A percentile compares a stretch with the other conserved stretches of the same genome.
phyloP scores from a whole-genome alignment of 2,888 invertebrate species.

The Therioaphis trifolii region DNA sequence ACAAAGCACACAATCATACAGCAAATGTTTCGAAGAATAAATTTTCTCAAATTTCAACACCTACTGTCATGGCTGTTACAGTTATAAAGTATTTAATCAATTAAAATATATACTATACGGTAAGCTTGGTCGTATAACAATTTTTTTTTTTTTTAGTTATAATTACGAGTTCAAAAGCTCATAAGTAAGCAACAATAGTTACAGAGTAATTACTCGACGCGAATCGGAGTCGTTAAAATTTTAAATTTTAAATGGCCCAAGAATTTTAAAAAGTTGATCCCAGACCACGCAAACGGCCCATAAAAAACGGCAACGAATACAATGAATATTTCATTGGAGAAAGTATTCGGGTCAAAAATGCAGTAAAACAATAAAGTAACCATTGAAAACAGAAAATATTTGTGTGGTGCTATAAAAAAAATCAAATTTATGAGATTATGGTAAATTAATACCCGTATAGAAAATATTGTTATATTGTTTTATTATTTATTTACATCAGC shows the following conservation, averaged over 20 bases:
- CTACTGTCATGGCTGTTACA: too few species aligned
- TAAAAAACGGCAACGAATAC: not conserved
- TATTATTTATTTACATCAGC: not conserved
- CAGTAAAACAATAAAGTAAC: constrained; percentile 14
- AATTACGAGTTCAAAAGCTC: too few species aligned
- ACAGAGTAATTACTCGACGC: too few species aligned
- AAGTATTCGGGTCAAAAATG: constrained; percentile 4
- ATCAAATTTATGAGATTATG: not conserved
- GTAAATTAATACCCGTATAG: not conserved
- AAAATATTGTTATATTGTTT: not conserved
- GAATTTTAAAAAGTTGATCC: not conserved
- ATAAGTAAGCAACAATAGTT: too few species aligned
- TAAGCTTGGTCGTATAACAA: too few species aligned
- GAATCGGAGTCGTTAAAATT: too few species aligned
- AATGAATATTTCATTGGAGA: constrained; percentile 34
- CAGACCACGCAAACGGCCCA: not conserved
- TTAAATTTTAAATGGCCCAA: not conserved
- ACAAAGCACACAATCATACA: too few species aligned
- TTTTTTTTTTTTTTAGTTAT: too few species aligned
- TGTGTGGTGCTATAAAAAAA: not conserved
- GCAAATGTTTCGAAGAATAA: too few species aligned
- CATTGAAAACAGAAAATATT: not conserved
- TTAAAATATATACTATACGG: too few species aligned
- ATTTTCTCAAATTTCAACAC: too few species aligned
- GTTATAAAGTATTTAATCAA: too few species aligned